Evolutionary conservation across 2,888 invertebrate genomes (phyloP).

Genomic region (Lithophane semibrunnea): DNA sequence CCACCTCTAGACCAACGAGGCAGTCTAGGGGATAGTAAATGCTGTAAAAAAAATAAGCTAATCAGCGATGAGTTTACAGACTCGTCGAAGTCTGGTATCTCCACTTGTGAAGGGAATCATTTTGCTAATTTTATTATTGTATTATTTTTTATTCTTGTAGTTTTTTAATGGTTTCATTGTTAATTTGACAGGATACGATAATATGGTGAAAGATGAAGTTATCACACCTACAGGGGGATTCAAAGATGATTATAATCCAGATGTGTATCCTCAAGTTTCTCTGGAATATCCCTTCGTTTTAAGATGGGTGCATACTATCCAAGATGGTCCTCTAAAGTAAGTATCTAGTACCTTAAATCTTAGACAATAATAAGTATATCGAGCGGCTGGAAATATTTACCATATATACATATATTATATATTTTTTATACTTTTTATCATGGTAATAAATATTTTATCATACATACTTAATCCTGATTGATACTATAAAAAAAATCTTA

Average conservation of each 20-base stretch:
- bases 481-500: neutral
- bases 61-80: neutral
- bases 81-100: neutral
- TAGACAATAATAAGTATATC: neutral
- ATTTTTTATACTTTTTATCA: no score
- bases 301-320: conserved; percentile 76
- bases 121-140: neutral
- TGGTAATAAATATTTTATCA: neutral
- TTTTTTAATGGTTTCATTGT: neutral
- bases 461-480: neutral
- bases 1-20: no score
- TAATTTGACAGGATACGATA: conserved; percentile 68
- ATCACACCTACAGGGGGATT: conserved; percentile 68
- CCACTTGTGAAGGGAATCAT: neutral
- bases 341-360: conserved; percentile 33
- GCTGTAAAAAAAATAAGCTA: no score
- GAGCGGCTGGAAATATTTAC: neutral
- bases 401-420: no score
- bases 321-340: conserved; percentile 76
- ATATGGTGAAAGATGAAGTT: conserved; percentile 72
- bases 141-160: neutral
- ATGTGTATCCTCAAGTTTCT: conserved; percentile 71
- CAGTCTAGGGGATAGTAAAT: no score
- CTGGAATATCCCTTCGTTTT: conserved; percentile 74
- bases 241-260: conserved; percentile 72